These are phyloP conservation scores for Spodoptera litura DNA, from an alignment of 1,140 invertebrate species.

Conservation along the genomic window DNA sequence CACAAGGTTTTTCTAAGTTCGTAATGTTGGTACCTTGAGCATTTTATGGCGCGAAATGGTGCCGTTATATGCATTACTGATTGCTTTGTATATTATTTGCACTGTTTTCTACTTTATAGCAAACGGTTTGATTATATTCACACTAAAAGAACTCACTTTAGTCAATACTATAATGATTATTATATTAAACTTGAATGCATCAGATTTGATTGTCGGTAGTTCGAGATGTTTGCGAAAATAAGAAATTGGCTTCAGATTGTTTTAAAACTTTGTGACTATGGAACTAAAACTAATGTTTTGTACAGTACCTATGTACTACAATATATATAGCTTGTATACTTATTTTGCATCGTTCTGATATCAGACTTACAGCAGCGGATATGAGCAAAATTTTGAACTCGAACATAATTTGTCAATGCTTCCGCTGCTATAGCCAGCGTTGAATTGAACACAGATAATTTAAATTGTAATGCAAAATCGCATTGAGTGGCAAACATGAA, in stretches of 20 bases:
- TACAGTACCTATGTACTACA: too few species aligned
- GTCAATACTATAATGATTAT: not conserved
- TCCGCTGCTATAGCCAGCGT: not conserved
- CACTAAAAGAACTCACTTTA: not conserved
- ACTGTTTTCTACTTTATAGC: not conserved
- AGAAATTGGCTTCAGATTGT: not conserved
- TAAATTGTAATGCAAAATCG: too few species aligned
- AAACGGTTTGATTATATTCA: not conserved
- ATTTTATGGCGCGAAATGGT: not conserved
- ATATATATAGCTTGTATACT: too few species aligned
- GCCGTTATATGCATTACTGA: not conserved
- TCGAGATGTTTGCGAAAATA: too few species aligned
- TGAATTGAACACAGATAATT: too few species aligned
- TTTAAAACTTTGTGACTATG: not conserved
- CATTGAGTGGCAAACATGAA: too few species aligned
- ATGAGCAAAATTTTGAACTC: not conserved
- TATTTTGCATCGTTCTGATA: not conserved
- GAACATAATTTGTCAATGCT: conserved; percentile 11
- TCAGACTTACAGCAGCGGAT: conserved; percentile 5
- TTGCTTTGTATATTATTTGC: not conserved
- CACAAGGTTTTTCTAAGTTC: conserved; percentile 12
- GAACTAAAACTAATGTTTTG: too few species aligned
- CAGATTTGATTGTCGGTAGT: too few species aligned
- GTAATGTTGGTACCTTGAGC: not conserved
- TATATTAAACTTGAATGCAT: too few species aligned